Evolutionary conservation across 2,113 vertebrate genomes (phyloP).

Genomic region (Alouatta palliata): DNA sequence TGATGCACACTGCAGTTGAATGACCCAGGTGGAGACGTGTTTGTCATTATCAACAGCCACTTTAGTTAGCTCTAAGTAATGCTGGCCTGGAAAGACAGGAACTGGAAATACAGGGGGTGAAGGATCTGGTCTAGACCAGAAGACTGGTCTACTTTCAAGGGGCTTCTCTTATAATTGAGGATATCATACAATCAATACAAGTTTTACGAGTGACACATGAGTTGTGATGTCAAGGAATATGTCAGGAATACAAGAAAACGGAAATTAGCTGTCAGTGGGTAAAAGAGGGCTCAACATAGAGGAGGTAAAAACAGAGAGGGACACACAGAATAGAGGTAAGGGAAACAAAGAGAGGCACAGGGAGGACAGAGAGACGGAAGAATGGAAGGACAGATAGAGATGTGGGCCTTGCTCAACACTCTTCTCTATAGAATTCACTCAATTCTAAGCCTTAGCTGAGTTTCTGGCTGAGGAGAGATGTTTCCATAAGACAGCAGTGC

Average conservation of each 20-base stretch:
- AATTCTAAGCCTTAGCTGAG: not conserved
- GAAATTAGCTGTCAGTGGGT: not conserved
- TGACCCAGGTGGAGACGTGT: not conserved
- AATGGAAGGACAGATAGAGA: not conserved
- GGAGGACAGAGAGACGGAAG: not conserved
- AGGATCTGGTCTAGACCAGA: not conserved
- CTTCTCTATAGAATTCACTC: not conserved
- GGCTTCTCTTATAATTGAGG: not conserved
- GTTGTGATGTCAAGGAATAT: not conserved
- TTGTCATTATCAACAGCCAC: not conserved
- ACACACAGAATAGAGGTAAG: not conserved
- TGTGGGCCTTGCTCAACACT: not conserved
- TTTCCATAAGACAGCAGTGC: not conserved
- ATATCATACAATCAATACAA: not conserved
- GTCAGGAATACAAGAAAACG: not conserved
- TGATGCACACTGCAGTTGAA: not conserved
- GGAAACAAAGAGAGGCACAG: not conserved
- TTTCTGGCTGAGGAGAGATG: not conserved
- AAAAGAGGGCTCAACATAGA: not conserved
- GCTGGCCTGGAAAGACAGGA: not conserved
- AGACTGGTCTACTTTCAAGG: not conserved
- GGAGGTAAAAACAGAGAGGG: not conserved
- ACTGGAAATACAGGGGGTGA: not conserved
- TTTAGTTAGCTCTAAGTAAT: not conserved
- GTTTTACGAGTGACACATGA: not conserved